Evolutionary conservation across 2,113 vertebrate genomes (phyloP), one percentile per base, ranked within the genome.

Genomic region (Ahaetulla prasina): DNA sequence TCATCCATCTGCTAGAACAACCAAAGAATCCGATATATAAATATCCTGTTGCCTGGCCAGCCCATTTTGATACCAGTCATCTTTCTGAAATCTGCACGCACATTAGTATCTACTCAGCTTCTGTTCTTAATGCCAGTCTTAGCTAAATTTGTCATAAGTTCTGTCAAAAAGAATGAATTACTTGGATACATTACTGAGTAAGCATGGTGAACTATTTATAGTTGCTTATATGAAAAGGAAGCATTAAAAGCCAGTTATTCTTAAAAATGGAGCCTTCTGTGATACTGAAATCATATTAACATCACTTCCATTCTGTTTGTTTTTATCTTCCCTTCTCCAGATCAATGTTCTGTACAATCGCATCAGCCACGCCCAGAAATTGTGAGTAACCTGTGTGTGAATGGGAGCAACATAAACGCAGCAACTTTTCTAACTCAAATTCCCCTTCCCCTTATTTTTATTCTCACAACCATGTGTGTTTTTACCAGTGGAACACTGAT

Each of bases 301-400:
- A 14, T 50, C 0, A 0, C 27, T 63, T 89, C 50, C 9, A 25
- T 43, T n/a, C 25, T 74, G 18, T 35, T 30, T 18, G 0, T 55
- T 9, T 25, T 43, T 49, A 50, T 54, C 85, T 63, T 0, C 3
- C 11, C 23, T 18, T 20, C 89, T 10, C 0, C 94, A 97, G 97
- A 97, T 97, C 94, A 97, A 97, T 0, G 95, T 97, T 45, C 96
- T 97, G 1, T 97, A 97, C 90, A 97, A 97, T 92, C 97, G 97
- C 23, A 97, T 97, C 93, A 97, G 96, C 94, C 97, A 97, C 0
- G 97, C 97, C 87, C 97, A 97, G 96, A 97, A 97, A 93, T 97
- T 97, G 97, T 97, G 92, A 97, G 97, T 97, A 87, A 47, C 10
- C 45, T 87, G 23, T 63, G 49, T 4, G 20, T 14, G 74, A 80